Evolutionary conservation across 2,113 vertebrate species (phyloP), one percentile per base, ranked within the genome.

Genomic region (Anarhynchus alexandrinus): DNA sequence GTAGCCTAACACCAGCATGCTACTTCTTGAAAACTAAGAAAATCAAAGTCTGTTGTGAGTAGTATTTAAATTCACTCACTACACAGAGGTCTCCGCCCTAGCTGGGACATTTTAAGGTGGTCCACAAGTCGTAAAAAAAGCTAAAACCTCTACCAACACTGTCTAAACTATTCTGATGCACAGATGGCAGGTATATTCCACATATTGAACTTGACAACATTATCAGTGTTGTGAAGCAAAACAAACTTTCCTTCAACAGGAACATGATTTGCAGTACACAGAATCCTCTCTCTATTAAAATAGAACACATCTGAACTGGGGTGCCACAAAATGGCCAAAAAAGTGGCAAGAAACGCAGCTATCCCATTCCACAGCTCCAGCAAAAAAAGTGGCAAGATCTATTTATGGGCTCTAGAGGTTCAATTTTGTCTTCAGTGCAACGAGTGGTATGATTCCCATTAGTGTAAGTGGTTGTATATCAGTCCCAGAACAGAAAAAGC

Each of bases 281-380:
- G 14, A 71, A 54, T 15, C 27, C 14, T 18, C 18, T 18, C n/a
- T 38, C 42, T 59, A 22, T 21, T 22, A 66, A 82, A 69, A 64
- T 0, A 71, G n/a, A 11, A n/a, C 0, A 2, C 20, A 26, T 4
- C 19, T 69, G 61, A 76, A 17, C 15, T 12, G 8, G 5, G 8
- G 15, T 49, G 25, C 15, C 30, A 61, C 14, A 15, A 77, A 91
- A 64, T 0, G 0, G 19, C 7, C 4, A 65, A 62, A 43, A 73
- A 72, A 66, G 18, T 5, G 32, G 21, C 4, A 14, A 82, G n/a
- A 79, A 76, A 66, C 1, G 3, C 25, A 62, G 45, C 32, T 45
- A 52, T 19, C 16, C 22, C 9, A 29, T 47, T 38, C 38, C n/a
- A 67, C 22, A 54, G 13, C 21, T 76, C 34, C 17, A 18, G 30